Conservation (phyloP, 2,797 vertebrate genomes). For the Myotis planiceps region DNA sequence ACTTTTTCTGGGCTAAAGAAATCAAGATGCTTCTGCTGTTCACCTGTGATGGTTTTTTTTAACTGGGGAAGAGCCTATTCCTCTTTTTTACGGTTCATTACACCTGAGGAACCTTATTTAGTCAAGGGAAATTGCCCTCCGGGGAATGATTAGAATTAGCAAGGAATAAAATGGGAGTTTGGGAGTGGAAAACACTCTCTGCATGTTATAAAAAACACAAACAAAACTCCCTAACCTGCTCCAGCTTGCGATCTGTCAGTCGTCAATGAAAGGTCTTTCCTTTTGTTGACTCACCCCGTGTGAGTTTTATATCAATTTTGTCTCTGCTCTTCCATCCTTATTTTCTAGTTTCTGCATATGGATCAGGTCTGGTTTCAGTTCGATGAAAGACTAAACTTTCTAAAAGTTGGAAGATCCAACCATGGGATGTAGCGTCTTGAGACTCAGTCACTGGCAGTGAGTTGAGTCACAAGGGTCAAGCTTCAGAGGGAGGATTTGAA, state of each 20-base stretch:
- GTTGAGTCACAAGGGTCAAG: neutral
- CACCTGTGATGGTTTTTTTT: slow-evolving; percentile 54
- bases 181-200: slow-evolving; percentile 39
- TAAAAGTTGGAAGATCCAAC: neutral
- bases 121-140: slow-evolving; percentile 53
- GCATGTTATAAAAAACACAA: neutral
- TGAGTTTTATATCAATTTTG: neutral
- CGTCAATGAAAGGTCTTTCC: neutral
- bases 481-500: neutral
- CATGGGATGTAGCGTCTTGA: neutral
- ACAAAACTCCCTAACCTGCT: neutral
- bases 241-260: neutral
- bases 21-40: neutral
- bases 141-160: slow-evolving; percentile 58
- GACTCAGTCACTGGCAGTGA: neutral
- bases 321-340: neutral
- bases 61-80: neutral
- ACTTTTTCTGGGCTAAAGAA: neutral
- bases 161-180: slow-evolving; percentile 52
- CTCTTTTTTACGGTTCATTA: slow-evolving; percentile 67
- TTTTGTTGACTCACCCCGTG: neutral
- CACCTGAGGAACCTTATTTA: slow-evolving; percentile 70
- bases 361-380: neutral
- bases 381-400: neutral
- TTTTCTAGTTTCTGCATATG: neutral